Base-by-base conservation (phyloP, 2,113 vertebrate genomes). In the Epinephelus fuscoguttatus region DNA sequence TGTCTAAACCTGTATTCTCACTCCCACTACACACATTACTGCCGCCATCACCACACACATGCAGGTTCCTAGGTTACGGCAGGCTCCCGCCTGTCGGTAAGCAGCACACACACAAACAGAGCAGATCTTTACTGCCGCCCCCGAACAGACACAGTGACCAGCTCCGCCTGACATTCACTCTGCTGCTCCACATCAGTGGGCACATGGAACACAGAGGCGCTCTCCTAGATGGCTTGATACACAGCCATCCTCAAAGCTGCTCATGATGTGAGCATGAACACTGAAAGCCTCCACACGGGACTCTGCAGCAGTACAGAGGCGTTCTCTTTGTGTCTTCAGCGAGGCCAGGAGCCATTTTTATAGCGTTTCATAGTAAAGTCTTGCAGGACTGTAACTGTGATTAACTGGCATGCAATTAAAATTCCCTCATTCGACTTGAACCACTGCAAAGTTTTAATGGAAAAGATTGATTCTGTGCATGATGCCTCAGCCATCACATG, bases 1-100 rank as follows among this genome's bases (percentile, higher is more conserved):
- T 89, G 90, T 91, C 86, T 90, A 88, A 92, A 89, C 67, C 82
- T 80, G 87, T 86, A 89, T 84, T 83, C 78, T 79, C 69, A 75
- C 91, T 88, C 88, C 90, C 79, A 83, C 82, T 27, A 74, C 87
- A 91, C 79, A 78, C 81, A 80, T 57, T 78, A 82, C 73, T 45
- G n/a, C 80, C 27, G 37, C 52, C 87, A 71, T 71, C 18, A 4
- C 47, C 63, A 27, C 88, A 83, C 57, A 78, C 81, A 64, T 56
- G 52, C 82, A 75, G 78, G 71, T 74, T 78, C 63, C 62, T 61
- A 52, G 64, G 82, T 82, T 88, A 67, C 63, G 14, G 47, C 23
- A 4, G 42, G 60, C 75, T 82, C 68, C 37, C 11, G 21, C 30
- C 72, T 63, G 40, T 82, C 23, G 37, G 73, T 60, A 59, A 69